Evolutionary conservation across 64 coral and sea anemone genomes (phyloP).

Genomic region (Montipora foliosa): DNA sequence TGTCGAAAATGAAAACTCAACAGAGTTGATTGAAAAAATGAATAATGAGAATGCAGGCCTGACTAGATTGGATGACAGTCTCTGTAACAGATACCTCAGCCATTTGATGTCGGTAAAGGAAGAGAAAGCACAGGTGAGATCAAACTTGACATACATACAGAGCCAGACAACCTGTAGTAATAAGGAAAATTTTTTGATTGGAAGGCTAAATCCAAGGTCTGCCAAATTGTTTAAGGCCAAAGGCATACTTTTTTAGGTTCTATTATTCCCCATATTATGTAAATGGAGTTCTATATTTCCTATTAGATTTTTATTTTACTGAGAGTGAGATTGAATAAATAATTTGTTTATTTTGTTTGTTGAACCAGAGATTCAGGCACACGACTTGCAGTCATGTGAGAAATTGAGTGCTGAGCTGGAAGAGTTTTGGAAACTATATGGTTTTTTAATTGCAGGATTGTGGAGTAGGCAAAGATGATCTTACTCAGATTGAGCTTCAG

Average conservation of each 20-base stretch:
- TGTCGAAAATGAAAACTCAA: constrained; percentile 86
- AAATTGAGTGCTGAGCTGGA: background rate
- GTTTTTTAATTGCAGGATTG: constrained; percentile 74
- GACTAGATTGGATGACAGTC: constrained; percentile 76
- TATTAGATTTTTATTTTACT: no score
- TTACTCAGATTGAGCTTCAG: constrained; percentile 92
- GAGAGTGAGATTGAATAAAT: no score
- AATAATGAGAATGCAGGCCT: constrained; percentile 43
- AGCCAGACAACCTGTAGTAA: no score
- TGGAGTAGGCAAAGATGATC: constrained; percentile 90
- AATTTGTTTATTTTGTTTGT: no score
- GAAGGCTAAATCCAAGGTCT: no score
- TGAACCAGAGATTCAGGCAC: no score
- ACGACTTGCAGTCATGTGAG: background rate
- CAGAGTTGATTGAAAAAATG: constrained; percentile 82
- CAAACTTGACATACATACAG: background rate
- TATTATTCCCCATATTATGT: no score
- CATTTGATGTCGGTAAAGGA: constrained; percentile 94
- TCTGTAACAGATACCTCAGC: constrained; percentile 85
- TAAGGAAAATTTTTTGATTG: background rate
- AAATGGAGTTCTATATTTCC: no score
- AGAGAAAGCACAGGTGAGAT: constrained; percentile 92
- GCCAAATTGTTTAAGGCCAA: no score
- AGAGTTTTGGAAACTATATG: background rate
- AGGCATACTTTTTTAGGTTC: no score